Evolutionary conservation across 2,888 invertebrate species (phyloP), one percentile per base, ranked within the genome.

Genomic region (Erynnis tages): DNA sequence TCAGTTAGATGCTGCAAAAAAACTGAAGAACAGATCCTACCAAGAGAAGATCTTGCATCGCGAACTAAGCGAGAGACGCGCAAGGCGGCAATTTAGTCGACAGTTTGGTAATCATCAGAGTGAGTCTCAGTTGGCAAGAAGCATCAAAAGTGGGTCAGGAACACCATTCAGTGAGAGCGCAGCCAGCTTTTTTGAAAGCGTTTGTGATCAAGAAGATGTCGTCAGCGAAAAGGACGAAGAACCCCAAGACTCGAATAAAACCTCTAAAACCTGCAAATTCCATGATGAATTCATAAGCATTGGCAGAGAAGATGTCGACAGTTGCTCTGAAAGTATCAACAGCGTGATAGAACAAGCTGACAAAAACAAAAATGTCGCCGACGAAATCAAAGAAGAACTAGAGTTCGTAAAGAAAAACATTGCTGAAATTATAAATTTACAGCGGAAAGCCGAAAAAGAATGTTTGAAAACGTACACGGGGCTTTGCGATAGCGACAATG

Each of bases 41-140:
- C 87, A 86, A 58, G 81, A 84, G 27, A 71, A 59, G 46, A 69
- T 86, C 43, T 63, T 88, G 53, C 74, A 71, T 16, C 77, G 74
- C 54, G 86, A 85, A 58, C 57, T 88, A 4, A 69, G 65, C 2
- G 88, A 88, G 54, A 66, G 87, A 21, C 72, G 71, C 44, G 74
- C 72, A 1, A 68, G 87, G 25, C 75, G 87, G 1, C 69, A 67
- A 19, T 61, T 84, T 0, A 81, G 73, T 57, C 72, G 79, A 41
- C 69, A 75, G 46, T 66, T 66, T 44, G 73, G 67, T 11, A 52
- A 63, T 10, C 69, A 71, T 54, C 68, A 66, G 6, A 78, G 77
- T 55, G 74, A 79, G 17, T 63, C 71, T 2, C 63, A 58, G 14
- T 54, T 73, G 38, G 62, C 63, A 1, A 65, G 59, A 14, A 64